Percentiles rank a stretch among this genome's conserved stretches.
Conservation (phyloP, 2,113 vertebrate genomes). For the Rostratula benghalensis region DNA sequence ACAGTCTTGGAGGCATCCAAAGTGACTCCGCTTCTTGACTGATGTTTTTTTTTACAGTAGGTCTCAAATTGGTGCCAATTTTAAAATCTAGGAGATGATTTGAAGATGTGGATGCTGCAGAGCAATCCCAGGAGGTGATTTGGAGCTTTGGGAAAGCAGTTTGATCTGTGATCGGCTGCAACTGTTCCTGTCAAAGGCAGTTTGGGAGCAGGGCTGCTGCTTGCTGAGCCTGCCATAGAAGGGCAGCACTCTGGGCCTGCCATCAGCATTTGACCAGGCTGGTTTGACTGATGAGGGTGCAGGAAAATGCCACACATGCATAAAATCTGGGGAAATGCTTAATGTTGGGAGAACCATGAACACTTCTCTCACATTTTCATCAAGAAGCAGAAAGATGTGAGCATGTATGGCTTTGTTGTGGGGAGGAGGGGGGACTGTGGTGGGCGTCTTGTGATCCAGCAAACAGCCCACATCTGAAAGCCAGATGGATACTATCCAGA, state of each 20-base stretch:
- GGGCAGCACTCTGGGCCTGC: not conserved
- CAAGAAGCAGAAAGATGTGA: not conserved
- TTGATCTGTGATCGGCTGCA: not conserved
- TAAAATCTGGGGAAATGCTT: not conserved
- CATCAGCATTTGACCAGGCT: not conserved
- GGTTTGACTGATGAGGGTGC: not conserved
- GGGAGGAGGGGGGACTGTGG: not conserved
- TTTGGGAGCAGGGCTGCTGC: not conserved
- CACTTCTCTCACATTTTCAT: not conserved
- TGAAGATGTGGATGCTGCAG: not conserved
- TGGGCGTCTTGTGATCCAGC: not conserved
- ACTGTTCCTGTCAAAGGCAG: not conserved
- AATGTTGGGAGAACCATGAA: not conserved
- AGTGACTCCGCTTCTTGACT: rapidly evolving
- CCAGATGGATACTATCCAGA: not conserved
- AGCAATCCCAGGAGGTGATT: not conserved
- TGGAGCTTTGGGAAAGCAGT: not conserved
- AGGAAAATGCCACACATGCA: not conserved
- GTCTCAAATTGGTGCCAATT: not conserved
- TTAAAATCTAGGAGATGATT: not conserved
- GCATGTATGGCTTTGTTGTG: not conserved
- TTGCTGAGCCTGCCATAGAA: rapidly evolving
- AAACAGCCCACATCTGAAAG: not conserved
- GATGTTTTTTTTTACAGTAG: not conserved
- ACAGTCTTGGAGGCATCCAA: not conserved